phyloP scores from a whole-genome alignment of 2,888 invertebrate species.

The Eueremaeus valkanovi region DNA sequence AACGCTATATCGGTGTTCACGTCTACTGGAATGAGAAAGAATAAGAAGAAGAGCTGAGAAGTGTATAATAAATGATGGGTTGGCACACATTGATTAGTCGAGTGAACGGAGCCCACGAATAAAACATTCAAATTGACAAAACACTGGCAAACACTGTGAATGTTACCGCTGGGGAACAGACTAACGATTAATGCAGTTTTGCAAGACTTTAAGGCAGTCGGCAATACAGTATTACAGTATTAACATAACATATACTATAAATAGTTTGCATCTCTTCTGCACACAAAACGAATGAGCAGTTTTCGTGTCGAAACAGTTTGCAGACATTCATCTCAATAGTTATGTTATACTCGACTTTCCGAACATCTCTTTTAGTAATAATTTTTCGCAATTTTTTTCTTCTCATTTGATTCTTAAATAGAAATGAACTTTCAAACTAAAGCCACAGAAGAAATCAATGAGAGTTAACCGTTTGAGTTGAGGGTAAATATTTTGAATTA shows the following conservation, averaged over 20 bases:
- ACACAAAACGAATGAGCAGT: neutral
- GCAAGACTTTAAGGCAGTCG: too few relatives aligned
- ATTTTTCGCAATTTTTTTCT: too few relatives aligned
- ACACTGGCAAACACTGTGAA: neutral
- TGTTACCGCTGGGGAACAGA: slow-evolving; percentile 4
- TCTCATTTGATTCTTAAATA: too few relatives aligned
- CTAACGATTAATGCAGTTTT: slow-evolving; percentile 2
- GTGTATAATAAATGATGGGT: neutral
- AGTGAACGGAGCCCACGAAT: neutral
- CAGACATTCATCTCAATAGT: too few relatives aligned
- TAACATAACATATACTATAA: slow-evolving; percentile 15
- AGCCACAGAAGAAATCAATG: too few relatives aligned
- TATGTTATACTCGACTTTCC: too few relatives aligned
- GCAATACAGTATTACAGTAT: too few relatives aligned
- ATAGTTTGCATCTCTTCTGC: neutral
- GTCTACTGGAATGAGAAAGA: neutral
- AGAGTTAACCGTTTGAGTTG: too few relatives aligned
- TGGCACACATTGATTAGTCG: slow-evolving; percentile 6
- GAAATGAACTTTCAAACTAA: too few relatives aligned
- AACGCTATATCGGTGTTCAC: neutral
- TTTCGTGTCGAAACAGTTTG: neutral
- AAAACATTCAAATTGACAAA: slow-evolving; percentile 22
- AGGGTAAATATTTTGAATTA: too few relatives aligned
- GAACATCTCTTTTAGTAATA: too few relatives aligned
- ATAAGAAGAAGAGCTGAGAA: neutral